Base-by-base conservation (phyloP, 2,113 vertebrate species). In the Aramus guarauna region DNA sequence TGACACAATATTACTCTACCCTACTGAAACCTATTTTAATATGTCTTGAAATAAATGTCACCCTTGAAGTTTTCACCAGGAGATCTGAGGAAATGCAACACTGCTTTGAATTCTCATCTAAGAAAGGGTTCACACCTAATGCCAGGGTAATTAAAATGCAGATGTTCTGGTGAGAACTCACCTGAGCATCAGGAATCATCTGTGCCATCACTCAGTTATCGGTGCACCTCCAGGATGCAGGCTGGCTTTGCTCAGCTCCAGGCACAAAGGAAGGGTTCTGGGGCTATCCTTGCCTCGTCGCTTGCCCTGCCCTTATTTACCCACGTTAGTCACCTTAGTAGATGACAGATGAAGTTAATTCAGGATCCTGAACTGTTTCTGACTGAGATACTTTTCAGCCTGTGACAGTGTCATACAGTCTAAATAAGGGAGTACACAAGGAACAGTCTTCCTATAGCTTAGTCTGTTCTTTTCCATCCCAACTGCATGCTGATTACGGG, bases 1-100 rank as follows among this genome's bases (percentile, higher is more conserved):
- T 95, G 92, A 90, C 92, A 97, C 92, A 96, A 91, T 94, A 92
- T 96, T 85, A 59, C 92, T 85, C 73, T 96, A 6, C 69, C 66
- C 71, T 63, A 16, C 73, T 2, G 9, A 89, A 96, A 69, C 53
- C 62, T 58, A 67, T 94, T 94, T 94, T 58, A 92, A 85, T 89
- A 18, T 62, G 85, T 85, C 91, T 91, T 62, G 77, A 79, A 91
- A 69, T 79, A 90, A 95, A 88, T 95, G 94, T 87, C 80, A 87
- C 45, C 64, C 88, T 66, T 79, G 56, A 91, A 91, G 41, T 73
- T 85, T 79, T 59, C 68, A 76, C 17, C 78, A 43, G 43, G 67
- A 79, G 67, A 79, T 48, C 30, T 34, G 67, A 55, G 92, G 89
- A 45, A 30, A 32, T 12, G 71, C 85, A 68, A 17, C 7, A 3